These are phyloP conservation scores for Oplegnathus fasciatus DNA, from an alignment of 2,113 vertebrate genomes.

Conservation along the genomic window DNA sequence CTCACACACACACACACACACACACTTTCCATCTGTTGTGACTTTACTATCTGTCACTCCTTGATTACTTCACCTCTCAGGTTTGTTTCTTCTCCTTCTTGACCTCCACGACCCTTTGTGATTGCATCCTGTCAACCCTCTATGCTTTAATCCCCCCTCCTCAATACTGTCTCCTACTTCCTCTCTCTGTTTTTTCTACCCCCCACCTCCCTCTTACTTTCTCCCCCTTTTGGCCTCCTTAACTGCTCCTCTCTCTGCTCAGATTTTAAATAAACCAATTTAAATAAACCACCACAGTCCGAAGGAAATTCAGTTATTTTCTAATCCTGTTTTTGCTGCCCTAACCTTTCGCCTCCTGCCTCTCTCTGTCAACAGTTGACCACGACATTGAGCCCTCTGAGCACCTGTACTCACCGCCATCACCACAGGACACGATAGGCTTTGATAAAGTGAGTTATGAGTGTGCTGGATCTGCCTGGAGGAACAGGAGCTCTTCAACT, in stretches of 20 bases:
- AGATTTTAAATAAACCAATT: conserved; percentile 27
- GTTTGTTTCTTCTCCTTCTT: conserved; percentile 44
- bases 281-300: conserved; percentile 42
- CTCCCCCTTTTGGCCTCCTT: conserved; percentile 60
- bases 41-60: conserved; percentile 32
- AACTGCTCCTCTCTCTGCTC: background rate
- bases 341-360: conserved; percentile 25
- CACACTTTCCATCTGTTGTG: conserved; percentile 34
- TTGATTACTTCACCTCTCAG: conserved; percentile 18
- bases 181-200: conserved; percentile 10
- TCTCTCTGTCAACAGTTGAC: conserved; percentile 87
- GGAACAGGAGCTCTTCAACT: background rate
- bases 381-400: conserved; percentile 89
- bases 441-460: conserved; percentile 91
- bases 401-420: conserved; percentile 83
- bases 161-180: background rate
- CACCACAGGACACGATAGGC: conserved; percentile 89
- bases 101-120: conserved; percentile 22
- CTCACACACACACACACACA: conserved; percentile 40
- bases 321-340: conserved; percentile 21
- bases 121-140: conserved; percentile 36
- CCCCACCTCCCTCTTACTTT: background rate
- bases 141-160: background rate
- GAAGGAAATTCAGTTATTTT: conserved; percentile 23
- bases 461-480: conserved; percentile 31